Base-by-base conservation (phyloP, 2,888 invertebrate genomes). In the Drosophila hamatofila region DNA sequence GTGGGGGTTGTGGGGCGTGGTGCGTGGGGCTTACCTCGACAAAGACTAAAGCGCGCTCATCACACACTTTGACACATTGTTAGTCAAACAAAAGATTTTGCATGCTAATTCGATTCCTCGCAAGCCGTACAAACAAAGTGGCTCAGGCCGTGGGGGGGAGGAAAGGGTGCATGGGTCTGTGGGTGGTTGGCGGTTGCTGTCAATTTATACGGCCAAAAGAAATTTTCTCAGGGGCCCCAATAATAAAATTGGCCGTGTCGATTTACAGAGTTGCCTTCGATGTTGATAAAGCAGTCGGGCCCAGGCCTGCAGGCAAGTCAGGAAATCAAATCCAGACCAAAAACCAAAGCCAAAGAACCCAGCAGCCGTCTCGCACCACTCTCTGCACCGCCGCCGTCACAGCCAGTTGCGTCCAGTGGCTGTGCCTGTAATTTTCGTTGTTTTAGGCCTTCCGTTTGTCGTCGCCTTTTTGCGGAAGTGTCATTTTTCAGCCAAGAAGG, bases 41-140 rank as follows among this genome's bases (percentile, higher is more conserved):
- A 71, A 75, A 79, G 77, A 77, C 77, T 75, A 79, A 77, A 75
- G 80, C 77, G 80, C 75, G 79, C 75, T 77, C 80, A 68, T 83
- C 81, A 89, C 81, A 88, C 88, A 88, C 88, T 83, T 86, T 86
- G 86, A 86, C 86, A 86, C 86, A 86, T 86, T 86, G 86, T 86
- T 89, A 89, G 88, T 85, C 88, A 86, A 86, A 86, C 86, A 86
- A 86, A 86, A 86, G 86, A 86, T 89, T 86, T 86, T 79, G 88
- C 81, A 89, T 89, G 86, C 88, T 89, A 86, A 86, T 86, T 89
- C 86, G 90, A 85, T 88, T 83, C 86, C 55, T 66, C 63, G 52
- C 75, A 70, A 56, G 76, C 48, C 73, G 68, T 57, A 55, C 70
- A 80, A 70, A 75, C 72, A 72, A 67, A 75, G 64, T 49, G 61